Conservation (phyloP, 2,888 invertebrate genomes). For the Acanthoscelides obtectus region DNA sequence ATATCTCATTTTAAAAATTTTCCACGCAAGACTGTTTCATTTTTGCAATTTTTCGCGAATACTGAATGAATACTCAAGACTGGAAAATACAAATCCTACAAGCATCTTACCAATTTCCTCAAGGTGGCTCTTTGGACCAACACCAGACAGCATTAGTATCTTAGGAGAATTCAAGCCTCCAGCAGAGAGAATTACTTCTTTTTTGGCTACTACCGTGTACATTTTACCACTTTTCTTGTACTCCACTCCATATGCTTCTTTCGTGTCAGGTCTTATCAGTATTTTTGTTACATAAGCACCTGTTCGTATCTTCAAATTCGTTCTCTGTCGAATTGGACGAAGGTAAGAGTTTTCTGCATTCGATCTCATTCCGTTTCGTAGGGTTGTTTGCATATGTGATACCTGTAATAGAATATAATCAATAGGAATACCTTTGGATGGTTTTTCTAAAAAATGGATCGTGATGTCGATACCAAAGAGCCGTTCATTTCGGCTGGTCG, state of each 20-base stretch:
- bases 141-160: conserved; percentile 73
- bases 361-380: conserved; percentile 56
- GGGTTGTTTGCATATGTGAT: conserved; percentile 58
- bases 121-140: conserved; percentile 61
- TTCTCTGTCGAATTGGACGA: conserved; percentile 54
- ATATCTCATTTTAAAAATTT: too few species aligned
- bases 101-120: conserved; percentile 46
- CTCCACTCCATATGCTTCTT: conserved; percentile 64
- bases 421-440: too few species aligned
- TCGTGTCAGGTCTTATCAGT: conserved; percentile 58
- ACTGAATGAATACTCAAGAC: too few species aligned
- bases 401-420: conserved; percentile 23
- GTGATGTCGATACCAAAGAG: too few species aligned
- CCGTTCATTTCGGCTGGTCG: too few species aligned
- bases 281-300: conserved; percentile 60
- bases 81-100: too few species aligned
- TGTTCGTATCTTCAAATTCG: conserved; percentile 65
- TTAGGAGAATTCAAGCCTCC: conserved; percentile 89
- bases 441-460: too few species aligned
- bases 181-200: conserved; percentile 82
- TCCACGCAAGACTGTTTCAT: too few species aligned
- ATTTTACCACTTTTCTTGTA: conserved; percentile 52
- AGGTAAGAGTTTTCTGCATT: conserved; percentile 65
- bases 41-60: too few species aligned
- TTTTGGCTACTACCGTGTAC: conserved; percentile 54